A percentile compares a stretch with the other conserved stretches of the same genome.
phyloP scores from a whole-genome alignment of 2,797 vertebrate species.

The Melanotaenia parkinsoni region DNA sequence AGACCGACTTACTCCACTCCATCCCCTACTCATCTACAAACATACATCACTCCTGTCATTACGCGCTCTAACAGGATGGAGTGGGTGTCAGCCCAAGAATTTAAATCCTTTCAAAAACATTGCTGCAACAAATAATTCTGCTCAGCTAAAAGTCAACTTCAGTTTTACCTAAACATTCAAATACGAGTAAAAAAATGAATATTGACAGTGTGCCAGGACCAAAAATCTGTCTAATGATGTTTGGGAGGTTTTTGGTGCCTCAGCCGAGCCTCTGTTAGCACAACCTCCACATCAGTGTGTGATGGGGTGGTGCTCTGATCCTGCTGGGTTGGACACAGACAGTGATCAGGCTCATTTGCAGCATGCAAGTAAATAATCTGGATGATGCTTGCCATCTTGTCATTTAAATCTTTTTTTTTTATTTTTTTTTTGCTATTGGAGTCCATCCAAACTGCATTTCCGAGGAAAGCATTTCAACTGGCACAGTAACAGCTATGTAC shows the following conservation, averaged over 20 bases:
- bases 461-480: slow-evolving; percentile 47
- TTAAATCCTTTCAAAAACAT: slow-evolving; percentile 38
- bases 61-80: slow-evolving; percentile 43
- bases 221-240: slow-evolving; percentile 55
- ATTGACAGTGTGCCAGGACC: slow-evolving; percentile 36
- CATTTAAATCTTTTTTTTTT: slow-evolving; percentile 38
- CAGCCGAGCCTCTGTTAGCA: slow-evolving; percentile 42
- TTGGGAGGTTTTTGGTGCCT: slow-evolving; percentile 31
- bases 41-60: slow-evolving; percentile 53
- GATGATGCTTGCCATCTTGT: slow-evolving; percentile 42
- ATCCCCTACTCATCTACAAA: slow-evolving; percentile 48
- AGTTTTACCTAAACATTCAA: slow-evolving; percentile 11
- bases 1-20: slow-evolving; percentile 46
- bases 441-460: slow-evolving; percentile 43
- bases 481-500: slow-evolving; percentile 37
- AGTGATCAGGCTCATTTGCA: slow-evolving; percentile 44
- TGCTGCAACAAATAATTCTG: slow-evolving; percentile 47
- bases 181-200: slow-evolving; percentile 33
- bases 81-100: slow-evolving; percentile 48
- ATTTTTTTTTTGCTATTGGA: slow-evolving; percentile 25
- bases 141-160: slow-evolving; percentile 22
- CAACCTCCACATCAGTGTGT: slow-evolving; percentile 34
- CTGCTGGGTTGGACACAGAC: slow-evolving; percentile 40
- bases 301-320: slow-evolving; percentile 52
- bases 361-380: slow-evolving; percentile 23